phyloP scores from a whole-genome alignment of 2,888 invertebrate genomes.

The Chouioia cunea region DNA sequence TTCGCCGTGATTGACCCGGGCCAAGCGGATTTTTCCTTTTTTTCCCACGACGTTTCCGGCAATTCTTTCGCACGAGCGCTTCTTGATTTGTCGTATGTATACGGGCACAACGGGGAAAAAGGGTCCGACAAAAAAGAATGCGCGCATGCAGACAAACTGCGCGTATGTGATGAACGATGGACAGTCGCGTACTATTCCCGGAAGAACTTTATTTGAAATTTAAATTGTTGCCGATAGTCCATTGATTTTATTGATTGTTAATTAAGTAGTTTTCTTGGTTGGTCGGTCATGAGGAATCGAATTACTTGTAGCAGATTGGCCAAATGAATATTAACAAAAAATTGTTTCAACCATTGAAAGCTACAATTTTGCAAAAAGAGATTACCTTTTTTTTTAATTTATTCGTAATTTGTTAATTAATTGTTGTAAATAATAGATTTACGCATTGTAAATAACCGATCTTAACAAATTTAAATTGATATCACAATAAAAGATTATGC shows the following conservation, averaged over 20 bases:
- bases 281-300: no score
- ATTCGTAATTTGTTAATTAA: no score
- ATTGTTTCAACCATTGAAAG: no score
- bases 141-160: background rate
- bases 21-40: background rate
- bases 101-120: background rate
- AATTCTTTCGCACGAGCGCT: conserved; percentile 53
- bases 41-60: conserved; percentile 53
- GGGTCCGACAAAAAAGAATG: conserved; percentile 9
- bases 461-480: no score
- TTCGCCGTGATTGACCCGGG: conserved; percentile 23
- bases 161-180: no score
- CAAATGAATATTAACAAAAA: no score
- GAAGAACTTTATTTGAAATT: conserved; percentile 21
- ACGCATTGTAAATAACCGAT: no score
- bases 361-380: no score
- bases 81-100: conserved; percentile 34
- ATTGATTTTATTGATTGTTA: conserved; percentile 27
- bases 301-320: no score
- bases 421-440: no score
- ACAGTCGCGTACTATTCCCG: background rate
- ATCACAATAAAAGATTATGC: no score
- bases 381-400: no score
- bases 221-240: conserved; percentile 9
- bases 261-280: conserved; percentile 1